phyloP scores from a whole-genome alignment of 1,140 invertebrate species.

The Caenorhabditis latens region DNA sequence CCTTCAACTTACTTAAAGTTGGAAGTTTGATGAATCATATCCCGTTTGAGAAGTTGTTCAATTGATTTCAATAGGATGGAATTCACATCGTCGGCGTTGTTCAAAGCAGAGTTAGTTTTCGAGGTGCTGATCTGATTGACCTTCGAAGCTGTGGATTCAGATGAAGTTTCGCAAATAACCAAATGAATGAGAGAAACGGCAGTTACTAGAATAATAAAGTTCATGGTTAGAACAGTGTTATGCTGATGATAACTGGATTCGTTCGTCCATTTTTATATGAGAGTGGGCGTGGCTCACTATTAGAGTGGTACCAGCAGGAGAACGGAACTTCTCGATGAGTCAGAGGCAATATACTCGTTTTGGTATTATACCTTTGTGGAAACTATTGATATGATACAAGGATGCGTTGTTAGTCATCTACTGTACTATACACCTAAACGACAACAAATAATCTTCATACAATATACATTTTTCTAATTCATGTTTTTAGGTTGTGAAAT shows the following conservation, averaged over 20 bases:
- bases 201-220: not conserved
- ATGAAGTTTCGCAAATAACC: too few relatives aligned
- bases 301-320: not conserved
- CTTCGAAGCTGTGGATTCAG: too few relatives aligned
- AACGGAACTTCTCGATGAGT: not conserved
- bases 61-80: too few relatives aligned
- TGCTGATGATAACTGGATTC: not conserved
- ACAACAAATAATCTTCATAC: too few relatives aligned
- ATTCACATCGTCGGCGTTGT: too few relatives aligned
- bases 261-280: not conserved
- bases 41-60: too few relatives aligned
- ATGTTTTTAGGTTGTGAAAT: constrained; percentile 84
- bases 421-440: not conserved
- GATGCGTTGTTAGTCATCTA: not conserved
- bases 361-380: not conserved
- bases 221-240: not conserved
- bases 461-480: not conserved
- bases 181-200: not conserved
- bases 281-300: not conserved
- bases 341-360: not conserved
- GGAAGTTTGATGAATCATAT: too few relatives aligned
- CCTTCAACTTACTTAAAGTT: too few relatives aligned
- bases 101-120: too few relatives aligned
- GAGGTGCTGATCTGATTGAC: too few relatives aligned
- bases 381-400: constrained; percentile 5